Conservation (phyloP, 2,113 vertebrate genomes). For the Poeciliopsis occidentalis region DNA sequence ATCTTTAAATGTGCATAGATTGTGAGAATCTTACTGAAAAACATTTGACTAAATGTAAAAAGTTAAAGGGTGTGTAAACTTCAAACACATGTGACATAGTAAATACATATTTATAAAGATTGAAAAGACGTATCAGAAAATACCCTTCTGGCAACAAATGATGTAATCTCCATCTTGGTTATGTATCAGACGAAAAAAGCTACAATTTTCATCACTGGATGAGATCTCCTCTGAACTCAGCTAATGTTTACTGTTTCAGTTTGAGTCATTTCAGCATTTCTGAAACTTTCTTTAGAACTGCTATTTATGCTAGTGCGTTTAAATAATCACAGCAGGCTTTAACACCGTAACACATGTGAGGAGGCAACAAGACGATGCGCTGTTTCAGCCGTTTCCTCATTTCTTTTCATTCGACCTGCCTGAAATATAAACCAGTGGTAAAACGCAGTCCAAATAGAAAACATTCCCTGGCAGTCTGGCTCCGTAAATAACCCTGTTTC, state of each 20-base stretch:
- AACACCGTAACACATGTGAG: neutral
- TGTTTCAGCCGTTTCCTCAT: slow-evolving; percentile 15
- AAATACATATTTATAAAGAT: neutral
- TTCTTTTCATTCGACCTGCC: slow-evolving; percentile 16
- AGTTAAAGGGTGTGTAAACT: neutral
- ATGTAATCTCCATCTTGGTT: neutral
- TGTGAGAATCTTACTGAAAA: neutral
- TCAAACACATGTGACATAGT: neutral
- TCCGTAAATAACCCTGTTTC: slow-evolving; percentile 30
- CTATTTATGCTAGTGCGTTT: neutral
- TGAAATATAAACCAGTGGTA: neutral
- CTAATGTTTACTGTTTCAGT: neutral
- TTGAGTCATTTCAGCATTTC: neutral
- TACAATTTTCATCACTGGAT: neutral
- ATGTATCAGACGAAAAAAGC: neutral
- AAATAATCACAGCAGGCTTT: neutral
- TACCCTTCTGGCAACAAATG: neutral
- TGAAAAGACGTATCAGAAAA: neutral
- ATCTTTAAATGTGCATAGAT: no score
- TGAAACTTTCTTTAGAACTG: neutral
- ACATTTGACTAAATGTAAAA: neutral
- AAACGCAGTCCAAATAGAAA: neutral
- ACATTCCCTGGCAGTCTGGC: neutral
- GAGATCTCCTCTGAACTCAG: neutral
- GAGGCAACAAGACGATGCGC: slow-evolving; percentile 5